phyloP scores from a whole-genome alignment of 2,888 invertebrate species.

The Gymnosoma rotundatum region DNA sequence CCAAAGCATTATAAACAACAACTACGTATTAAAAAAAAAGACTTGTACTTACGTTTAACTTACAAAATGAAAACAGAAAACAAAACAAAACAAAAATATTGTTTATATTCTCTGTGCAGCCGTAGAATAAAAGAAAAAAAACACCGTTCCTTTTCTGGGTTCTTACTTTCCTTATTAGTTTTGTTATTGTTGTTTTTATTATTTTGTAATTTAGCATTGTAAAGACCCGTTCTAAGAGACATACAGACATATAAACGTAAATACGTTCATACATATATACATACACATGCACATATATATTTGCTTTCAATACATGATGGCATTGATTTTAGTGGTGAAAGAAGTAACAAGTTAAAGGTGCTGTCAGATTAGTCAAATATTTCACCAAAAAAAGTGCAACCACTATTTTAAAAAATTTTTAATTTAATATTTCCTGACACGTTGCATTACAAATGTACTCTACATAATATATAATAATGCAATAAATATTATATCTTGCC shows the following conservation, averaged over 20 bases:
- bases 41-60: slow-evolving; percentile 34
- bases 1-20: slow-evolving; percentile 9
- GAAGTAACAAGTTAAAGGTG: slow-evolving; percentile 27
- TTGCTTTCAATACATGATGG: neutral
- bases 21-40: neutral
- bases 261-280: neutral
- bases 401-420: too few relatives aligned
- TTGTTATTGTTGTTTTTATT: slow-evolving; percentile 13
- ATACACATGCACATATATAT: neutral
- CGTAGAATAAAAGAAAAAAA: slow-evolving; percentile 34
- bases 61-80: neutral
- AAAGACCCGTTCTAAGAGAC: too few relatives aligned
- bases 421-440: too few relatives aligned
- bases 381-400: too few relatives aligned
- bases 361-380: too few relatives aligned
- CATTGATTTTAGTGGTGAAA: slow-evolving; percentile 20
- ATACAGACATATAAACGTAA: neutral
- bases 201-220: neutral
- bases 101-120: slow-evolving; percentile 34
- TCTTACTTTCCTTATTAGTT: neutral
- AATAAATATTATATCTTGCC: too few relatives aligned
- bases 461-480: too few relatives aligned
- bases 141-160: slow-evolving; percentile 5
- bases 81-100: neutral
- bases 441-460: too few relatives aligned